Evolutionary conservation across 2,113 vertebrate species (phyloP), one percentile per base, ranked within the genome.

Genomic region (Tetrao urogallus): DNA sequence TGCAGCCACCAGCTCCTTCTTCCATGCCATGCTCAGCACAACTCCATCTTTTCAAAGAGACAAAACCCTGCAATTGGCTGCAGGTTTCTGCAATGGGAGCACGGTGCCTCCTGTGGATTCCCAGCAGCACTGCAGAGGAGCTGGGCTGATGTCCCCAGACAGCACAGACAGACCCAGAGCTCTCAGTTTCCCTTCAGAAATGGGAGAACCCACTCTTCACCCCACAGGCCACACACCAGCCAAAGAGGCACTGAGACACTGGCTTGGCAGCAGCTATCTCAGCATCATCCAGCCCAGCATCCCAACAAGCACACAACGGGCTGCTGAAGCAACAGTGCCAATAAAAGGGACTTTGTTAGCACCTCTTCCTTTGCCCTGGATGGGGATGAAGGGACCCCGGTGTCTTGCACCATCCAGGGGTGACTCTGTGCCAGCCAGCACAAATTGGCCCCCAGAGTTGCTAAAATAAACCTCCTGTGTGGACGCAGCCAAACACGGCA

Each of bases 91-190:
- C 30, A 25, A 28, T 21, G 8, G 74, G 80, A 79, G 22, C 47
- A 8, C 2, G 34, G 43, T 84, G 85, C 67, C 80, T 92, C 85
- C 85, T 79, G 74, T 86, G 79, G 85, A 79, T 27, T 43, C 67
- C 85, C 61, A 36, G 67, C 12, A 27, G 67, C 40, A n/a, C 40
- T 69, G 67, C 54, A 79, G 40, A 73, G 66, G 45, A 50, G 72
- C 65, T n/a, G 52, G 65, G 52, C 58, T 34, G 43, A 36, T 30
- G 9, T 32, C 24, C 38, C 60, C n/a, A 47, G n/a, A 22, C 60
- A 40, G 24, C 56, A 63, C 12, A 2, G 47, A 47, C 0, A 0
- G 10, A 15, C 4, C 56, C 45, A 54, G 14, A 27, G 63, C 47
- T 34, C 66, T 47, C 67, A 74, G 34, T 20, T 42, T 54, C 61